Evolutionary conservation across 2,797 vertebrate species (phyloP).

Genomic region (Bradypodion ventrale): DNA sequence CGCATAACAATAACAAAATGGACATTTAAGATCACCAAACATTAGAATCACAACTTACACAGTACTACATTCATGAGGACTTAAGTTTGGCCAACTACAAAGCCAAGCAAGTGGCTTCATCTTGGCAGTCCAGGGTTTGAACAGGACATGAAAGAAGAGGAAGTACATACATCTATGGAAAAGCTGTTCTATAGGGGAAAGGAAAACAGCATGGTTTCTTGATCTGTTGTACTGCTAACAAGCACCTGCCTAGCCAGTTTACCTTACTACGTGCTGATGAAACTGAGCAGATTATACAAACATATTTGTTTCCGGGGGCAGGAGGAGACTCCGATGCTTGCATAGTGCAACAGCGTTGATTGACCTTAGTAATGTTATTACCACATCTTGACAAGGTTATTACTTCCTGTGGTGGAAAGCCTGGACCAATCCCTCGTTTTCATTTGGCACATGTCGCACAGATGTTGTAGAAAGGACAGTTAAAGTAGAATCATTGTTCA

Average conservation of each 20-base stretch:
- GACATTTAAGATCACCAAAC: neutral
- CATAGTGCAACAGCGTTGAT: constrained; percentile 21
- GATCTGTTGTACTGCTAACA: neutral
- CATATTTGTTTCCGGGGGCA: neutral
- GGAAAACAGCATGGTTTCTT: neutral
- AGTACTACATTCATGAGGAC: too few species aligned
- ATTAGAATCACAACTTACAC: neutral
- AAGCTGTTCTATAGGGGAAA: neutral
- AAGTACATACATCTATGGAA: neutral
- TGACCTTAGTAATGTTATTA: constrained; percentile 26
- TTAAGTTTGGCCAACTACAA: too few species aligned
- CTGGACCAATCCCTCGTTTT: neutral
- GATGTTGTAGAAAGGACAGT: constrained; percentile 8
- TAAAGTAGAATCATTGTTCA: constrained; percentile 21
- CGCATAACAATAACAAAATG: neutral
- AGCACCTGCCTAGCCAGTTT: constrained; percentile 10
- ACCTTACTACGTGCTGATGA: constrained; percentile 2
- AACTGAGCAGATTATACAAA: constrained; percentile 2
- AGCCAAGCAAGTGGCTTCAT: too few species aligned
- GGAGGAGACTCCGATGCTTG: neutral
- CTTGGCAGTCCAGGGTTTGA: too few species aligned
- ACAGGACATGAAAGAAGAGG: too few species aligned
- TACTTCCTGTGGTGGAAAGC: constrained; percentile 20
- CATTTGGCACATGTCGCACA: constrained; percentile 26
- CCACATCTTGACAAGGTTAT: constrained; percentile 31